phyloP scores from a whole-genome alignment of 2,797 vertebrate genomes.

The Gallirallus australis region DNA sequence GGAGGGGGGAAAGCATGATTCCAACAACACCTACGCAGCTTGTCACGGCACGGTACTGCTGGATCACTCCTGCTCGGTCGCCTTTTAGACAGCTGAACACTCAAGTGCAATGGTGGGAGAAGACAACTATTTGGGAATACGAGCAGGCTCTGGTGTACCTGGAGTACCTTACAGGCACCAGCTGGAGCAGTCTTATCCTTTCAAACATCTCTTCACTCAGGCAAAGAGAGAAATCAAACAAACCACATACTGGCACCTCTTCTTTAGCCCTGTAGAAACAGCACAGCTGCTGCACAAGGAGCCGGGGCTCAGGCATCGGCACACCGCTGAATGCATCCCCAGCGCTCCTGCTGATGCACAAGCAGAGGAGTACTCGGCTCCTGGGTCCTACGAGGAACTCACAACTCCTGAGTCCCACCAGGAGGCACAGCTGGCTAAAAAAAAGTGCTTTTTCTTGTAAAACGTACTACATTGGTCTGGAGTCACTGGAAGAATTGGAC shows the following conservation, averaged over 20 bases:
- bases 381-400: neutral
- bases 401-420: neutral
- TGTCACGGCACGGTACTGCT: neutral
- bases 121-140: neutral
- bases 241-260: slow-evolving; percentile 19
- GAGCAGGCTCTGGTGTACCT: neutral
- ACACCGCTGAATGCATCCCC: neutral
- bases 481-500: neutral
- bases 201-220: neutral
- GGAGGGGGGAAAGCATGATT: neutral
- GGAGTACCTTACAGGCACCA: slow-evolving; percentile 5
- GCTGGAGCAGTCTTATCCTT: slow-evolving; percentile 3
- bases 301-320: neutral
- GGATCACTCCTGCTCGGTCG: neutral
- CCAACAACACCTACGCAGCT: neutral
- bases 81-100: slow-evolving; percentile 4
- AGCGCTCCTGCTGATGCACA: neutral
- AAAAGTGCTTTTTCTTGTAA: slow-evolving; percentile 52
- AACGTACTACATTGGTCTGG: neutral
- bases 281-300: slow-evolving; percentile 12
- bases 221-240: neutral
- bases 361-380: neutral
- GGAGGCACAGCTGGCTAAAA: slow-evolving; percentile 36
- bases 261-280: slow-evolving; percentile 35
- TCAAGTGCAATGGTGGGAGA: slow-evolving; percentile 41